phyloP scores from a whole-genome alignment of 2,113 vertebrate species.

The Gymnobelideus leadbeateri region DNA sequence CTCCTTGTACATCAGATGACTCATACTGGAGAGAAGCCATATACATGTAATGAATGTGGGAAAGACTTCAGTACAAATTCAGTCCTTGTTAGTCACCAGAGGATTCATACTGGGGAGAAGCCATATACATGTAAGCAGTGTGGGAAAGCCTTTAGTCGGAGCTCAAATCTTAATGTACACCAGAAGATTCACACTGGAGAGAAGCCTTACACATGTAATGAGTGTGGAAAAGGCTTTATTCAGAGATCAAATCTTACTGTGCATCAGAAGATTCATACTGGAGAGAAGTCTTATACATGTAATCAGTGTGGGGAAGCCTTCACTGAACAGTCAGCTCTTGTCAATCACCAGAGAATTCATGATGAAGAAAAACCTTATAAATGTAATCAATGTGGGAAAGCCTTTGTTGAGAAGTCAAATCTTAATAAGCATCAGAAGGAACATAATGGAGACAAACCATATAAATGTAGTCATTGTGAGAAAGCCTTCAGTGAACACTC shows the following conservation, averaged over 20 bases:
- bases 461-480: slow-evolving; percentile 13
- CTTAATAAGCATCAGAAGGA: neutral
- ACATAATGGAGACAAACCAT: neutral
- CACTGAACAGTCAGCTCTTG: neutral
- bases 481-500: neutral
- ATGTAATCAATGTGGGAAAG: neutral
- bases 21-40: slow-evolving; percentile 37
- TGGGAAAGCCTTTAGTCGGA: slow-evolving; percentile 3
- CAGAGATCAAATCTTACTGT: neutral
- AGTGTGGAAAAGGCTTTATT: neutral
- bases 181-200: neutral
- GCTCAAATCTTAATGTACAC: neutral
- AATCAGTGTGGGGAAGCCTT: neutral
- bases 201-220: neutral
- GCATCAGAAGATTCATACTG: neutral
- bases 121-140: neutral
- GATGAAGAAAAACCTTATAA: neutral
- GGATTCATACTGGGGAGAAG: slow-evolving; percentile 2
- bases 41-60: slow-evolving; percentile 6
- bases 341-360: neutral
- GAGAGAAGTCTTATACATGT: neutral
- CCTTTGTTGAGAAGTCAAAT: neutral
- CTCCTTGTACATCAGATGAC: slow-evolving; percentile 10
- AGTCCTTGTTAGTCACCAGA: neutral
- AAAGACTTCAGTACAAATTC: neutral